These are phyloP conservation scores for Pelecanoides urinatrix DNA, from an alignment of 2,113 vertebrate genomes.

Conservation along the genomic window DNA sequence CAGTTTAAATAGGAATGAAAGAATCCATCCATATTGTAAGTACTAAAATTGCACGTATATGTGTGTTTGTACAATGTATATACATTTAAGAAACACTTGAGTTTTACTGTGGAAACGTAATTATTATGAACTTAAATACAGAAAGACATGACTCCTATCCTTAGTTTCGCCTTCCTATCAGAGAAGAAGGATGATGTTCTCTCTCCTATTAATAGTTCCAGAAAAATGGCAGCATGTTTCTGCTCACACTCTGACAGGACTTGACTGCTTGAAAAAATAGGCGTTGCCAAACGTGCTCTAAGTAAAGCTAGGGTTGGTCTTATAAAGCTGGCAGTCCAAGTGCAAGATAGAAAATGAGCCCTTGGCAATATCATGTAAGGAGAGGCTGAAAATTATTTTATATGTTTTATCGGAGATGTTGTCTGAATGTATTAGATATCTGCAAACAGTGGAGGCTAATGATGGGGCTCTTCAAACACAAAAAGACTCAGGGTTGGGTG, in stretches of 20 bases:
- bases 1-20: neutral
- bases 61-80: neutral
- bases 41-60: neutral
- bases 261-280: neutral
- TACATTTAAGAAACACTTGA: neutral
- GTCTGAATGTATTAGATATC: neutral
- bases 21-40: neutral
- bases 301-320: neutral
- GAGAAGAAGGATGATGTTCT: neutral
- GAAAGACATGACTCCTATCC: neutral
- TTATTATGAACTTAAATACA: neutral
- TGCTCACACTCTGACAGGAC: neutral
- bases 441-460: neutral
- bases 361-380: neutral
- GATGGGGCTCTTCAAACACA: neutral
- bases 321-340: neutral
- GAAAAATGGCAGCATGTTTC: conserved; percentile 21
- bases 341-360: neutral
- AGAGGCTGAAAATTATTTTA: neutral
- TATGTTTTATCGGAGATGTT: neutral
- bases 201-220: neutral
- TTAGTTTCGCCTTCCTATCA: neutral
- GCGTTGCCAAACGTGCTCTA: neutral
- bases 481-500: neutral
- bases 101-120: neutral